phyloP scores from a whole-genome alignment of 2,113 vertebrate species.

The Dicerorhinus sumatrensis region DNA sequence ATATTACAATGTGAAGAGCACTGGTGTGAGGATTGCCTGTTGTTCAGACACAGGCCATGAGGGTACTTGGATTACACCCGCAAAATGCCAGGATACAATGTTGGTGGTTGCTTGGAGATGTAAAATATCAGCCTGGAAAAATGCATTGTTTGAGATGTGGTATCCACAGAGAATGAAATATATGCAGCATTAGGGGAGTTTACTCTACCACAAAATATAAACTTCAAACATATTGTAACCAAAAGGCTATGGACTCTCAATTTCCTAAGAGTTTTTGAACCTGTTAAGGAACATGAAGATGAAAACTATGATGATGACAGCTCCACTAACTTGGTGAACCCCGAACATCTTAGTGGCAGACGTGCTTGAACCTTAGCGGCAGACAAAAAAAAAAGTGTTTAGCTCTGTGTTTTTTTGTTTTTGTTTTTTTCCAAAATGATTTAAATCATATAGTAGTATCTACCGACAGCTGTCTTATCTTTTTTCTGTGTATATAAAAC shows the following conservation, averaged over 20 bases:
- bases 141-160: neutral
- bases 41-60: neutral
- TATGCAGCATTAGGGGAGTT: neutral
- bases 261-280: neutral
- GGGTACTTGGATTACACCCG: neutral
- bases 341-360: neutral
- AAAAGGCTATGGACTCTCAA: neutral
- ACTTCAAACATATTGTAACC: neutral
- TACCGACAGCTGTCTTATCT: neutral
- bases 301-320: neutral
- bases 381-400: neutral
- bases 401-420: neutral
- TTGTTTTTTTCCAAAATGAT: neutral
- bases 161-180: neutral
- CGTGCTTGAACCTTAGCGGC: too few relatives aligned
- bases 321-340: neutral
- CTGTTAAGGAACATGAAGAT: neutral
- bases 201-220: neutral
- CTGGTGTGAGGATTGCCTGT: neutral
- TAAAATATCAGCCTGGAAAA: neutral
- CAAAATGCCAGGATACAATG: neutral
- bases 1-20: neutral
- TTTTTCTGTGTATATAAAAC: neutral
- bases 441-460: neutral
- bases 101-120: neutral